Conservation (phyloP, 2,113 vertebrate species). For the Paradoxurus hermaphroditus region DNA sequence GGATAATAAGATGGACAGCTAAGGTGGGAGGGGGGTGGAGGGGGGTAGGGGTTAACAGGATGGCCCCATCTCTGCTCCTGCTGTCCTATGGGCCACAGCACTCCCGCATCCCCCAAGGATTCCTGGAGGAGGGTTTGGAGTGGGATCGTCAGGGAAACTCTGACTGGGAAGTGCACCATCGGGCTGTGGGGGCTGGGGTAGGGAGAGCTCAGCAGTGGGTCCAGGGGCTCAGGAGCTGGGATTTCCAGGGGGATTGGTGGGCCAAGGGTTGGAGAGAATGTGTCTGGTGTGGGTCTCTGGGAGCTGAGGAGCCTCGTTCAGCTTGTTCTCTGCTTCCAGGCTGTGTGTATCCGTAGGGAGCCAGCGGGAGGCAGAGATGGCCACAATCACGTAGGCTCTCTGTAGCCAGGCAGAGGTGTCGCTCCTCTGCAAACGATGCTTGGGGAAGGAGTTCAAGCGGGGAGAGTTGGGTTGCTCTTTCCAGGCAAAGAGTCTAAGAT, state of each 20-base stretch:
- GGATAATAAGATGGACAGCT: neutral
- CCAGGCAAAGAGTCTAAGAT: neutral
- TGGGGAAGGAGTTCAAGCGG: conserved; percentile 15
- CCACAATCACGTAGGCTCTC: conserved; percentile 66
- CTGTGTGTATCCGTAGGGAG: neutral
- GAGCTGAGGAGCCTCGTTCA: neutral
- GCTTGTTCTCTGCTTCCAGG: neutral
- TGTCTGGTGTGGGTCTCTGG: neutral
- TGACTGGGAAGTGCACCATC: neutral
- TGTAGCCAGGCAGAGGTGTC: conserved; percentile 60
- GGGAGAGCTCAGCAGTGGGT: neutral
- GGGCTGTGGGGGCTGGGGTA: neutral
- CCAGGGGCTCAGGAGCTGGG: neutral
- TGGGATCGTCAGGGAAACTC: neutral
- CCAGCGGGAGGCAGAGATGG: conserved; percentile 67
- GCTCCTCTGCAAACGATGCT: conserved; percentile 64
- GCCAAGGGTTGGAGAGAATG: neutral
- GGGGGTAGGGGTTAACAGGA: neutral
- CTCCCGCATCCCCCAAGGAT: neutral
- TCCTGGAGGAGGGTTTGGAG: neutral
- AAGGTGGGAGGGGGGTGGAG: neutral
- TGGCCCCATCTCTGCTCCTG: neutral
- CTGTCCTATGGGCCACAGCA: neutral
- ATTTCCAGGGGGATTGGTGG: neutral
- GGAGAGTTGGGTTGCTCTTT: neutral